These are phyloP conservation scores for Phycodurus eques DNA, from an alignment of 2,113 vertebrate species.

Conservation along the genomic window DNA sequence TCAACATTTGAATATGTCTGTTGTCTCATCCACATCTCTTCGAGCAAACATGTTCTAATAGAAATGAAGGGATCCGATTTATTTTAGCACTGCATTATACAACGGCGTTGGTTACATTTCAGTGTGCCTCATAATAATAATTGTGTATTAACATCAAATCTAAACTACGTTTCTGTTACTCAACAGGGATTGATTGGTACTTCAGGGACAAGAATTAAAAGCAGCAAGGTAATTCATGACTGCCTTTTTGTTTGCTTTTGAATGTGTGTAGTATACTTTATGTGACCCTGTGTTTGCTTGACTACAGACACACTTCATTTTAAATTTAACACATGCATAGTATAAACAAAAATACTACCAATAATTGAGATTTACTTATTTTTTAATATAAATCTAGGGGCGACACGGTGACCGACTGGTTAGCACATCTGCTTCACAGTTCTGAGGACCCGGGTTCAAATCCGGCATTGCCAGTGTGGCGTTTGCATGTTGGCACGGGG, in stretches of 20 bases:
- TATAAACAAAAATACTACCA: neutral
- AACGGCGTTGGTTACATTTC: neutral
- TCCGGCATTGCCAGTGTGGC: no score
- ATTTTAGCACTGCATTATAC: neutral
- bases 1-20: conserved; percentile 11
- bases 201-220: conserved; percentile 54
- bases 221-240: conserved; percentile 71
- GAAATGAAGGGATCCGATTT: neutral
- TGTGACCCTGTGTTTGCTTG: conserved; percentile 19
- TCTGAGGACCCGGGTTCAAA: no score
- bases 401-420: no score
- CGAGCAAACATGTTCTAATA: neutral
- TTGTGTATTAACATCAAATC: neutral
- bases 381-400: no score
- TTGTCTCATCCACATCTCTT: conserved; percentile 4
- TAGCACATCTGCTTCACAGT: no score
- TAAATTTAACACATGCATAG: neutral
- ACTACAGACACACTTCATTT: conserved; percentile 2
- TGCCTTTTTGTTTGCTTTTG: conserved; percentile 10
- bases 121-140: neutral
- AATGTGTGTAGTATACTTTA: conserved; percentile 36
- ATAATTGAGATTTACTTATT: neutral
- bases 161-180: conserved; percentile 18
- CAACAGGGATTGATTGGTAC: conserved; percentile 51
- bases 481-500: no score